Evolutionary conservation across 2,888 invertebrate species (phyloP), one percentile per base, ranked within the genome.

Genomic region (Pseudoips prasinana): DNA sequence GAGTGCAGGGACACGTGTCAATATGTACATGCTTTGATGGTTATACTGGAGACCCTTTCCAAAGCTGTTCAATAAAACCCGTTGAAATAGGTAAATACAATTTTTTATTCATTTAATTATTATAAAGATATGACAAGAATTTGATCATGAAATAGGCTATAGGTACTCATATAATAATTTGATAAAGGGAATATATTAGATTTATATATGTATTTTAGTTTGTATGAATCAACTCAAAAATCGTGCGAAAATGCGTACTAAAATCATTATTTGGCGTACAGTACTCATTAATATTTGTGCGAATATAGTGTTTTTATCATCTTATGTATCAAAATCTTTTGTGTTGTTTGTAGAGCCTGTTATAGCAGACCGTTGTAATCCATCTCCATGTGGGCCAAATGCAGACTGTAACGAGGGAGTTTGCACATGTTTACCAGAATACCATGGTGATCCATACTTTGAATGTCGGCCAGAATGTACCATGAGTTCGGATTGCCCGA

Each of bases 1-100:
- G 88, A 64, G 94, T 95, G 7, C 92, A 94, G 51, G 93, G 92
- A 59, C 95, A 95, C 64, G 90, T 93, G n/a, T 94, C 95, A 3
- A 92, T 92, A 51, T 96, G 95, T 67, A 91, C 91, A 20, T 96
- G 95, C 66, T 84, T 90, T 2, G 82, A 90, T 10, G 93, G 93
- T 28, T 94, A 91, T 56, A 91, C 90, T 1, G 96, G 96, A 10
- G 94, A 96, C 86, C 94, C 96, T 9, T 95, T 95, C 66, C 91
- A 87, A 40, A 92, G 89, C 50, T 95, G 95, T 64, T 78, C 85
- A 14, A 74, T 85, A 5, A 90, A 91, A 73, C 92, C 90, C 31
- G 80, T 83, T 35, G 4, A 7, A 7, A 72, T 72, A 77, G 84
- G 92, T 90, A 90, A 88, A 35, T 33, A 33, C 19, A 24, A 7